Percentiles rank a stretch among this genome's conserved stretches.
Evolutionary conservation across 1,140 invertebrate species (phyloP).

Genomic region (Microplitis demolitor): DNA sequence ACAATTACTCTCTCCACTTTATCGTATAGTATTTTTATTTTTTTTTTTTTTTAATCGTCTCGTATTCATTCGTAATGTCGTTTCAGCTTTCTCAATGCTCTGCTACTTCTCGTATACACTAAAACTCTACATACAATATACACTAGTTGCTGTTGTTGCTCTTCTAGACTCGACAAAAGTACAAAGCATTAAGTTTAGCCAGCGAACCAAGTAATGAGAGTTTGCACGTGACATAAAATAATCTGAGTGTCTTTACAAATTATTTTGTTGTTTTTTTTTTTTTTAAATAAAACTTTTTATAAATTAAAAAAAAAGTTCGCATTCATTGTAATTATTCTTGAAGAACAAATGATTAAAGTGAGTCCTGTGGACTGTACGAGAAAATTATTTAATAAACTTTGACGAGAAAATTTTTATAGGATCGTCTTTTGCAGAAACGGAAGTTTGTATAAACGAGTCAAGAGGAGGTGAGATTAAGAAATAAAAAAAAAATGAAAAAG

Average conservation of each 20-base stretch:
- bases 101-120: too few relatives aligned
- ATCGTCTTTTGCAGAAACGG: slow-evolving; percentile 1
- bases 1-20: slow-evolving; percentile 34
- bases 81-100: background rate
- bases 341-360: too few relatives aligned
- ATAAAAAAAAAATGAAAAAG: background rate
- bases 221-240: slow-evolving; percentile 25
- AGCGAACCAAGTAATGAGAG: slow-evolving; percentile 7
- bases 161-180: background rate
- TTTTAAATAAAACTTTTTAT: background rate
- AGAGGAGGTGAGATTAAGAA: too few relatives aligned
- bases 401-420: slow-evolving; percentile 11
- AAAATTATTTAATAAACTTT: slow-evolving; percentile 8
- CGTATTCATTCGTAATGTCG: slow-evolving; percentile 18
- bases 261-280: background rate
- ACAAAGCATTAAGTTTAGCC: slow-evolving; percentile 3
- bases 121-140: background rate
- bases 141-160: background rate
- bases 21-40: too few relatives aligned
- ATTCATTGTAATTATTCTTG: background rate
- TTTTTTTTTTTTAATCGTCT: too few relatives aligned
- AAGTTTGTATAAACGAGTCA: slow-evolving; percentile 1
- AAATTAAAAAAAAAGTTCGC: too few relatives aligned
- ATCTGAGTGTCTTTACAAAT: background rate
- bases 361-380: background rate